Conservation (phyloP, 2,888 invertebrate species). For the Antheraea assamensis region DNA sequence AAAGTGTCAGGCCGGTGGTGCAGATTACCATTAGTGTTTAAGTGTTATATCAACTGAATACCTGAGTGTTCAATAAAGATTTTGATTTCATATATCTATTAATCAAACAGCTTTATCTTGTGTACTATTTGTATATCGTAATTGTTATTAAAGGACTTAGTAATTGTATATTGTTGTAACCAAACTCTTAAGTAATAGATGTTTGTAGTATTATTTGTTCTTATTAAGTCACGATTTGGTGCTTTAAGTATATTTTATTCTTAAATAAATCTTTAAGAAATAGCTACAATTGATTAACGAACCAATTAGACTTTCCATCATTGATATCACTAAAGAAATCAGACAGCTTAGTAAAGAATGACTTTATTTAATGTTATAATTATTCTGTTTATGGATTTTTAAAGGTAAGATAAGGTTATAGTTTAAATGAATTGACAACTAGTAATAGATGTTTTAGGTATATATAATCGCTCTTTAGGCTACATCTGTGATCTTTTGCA, state of each 20-base stretch:
- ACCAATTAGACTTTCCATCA: too few species aligned
- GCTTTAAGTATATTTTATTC: not conserved
- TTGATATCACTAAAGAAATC: not conserved
- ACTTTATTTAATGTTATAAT: not conserved
- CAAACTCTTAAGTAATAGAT: not conserved
- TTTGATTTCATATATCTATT: slow-evolving; percentile 22
- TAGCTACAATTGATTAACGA: too few species aligned
- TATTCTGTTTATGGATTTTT: not conserved
- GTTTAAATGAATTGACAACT: not conserved
- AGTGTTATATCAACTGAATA: slow-evolving; percentile 55
- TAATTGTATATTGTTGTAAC: not conserved
- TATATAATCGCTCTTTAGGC: slow-evolving; percentile 69
- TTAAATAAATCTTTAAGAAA: not conserved
- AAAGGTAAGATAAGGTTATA: not conserved
- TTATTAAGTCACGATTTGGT: not conserved
- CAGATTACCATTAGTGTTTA: slow-evolving; percentile 78
- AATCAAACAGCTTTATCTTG: not conserved
- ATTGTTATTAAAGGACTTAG: not conserved
- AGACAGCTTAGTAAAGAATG: not conserved
- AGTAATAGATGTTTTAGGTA: slow-evolving; percentile 25
- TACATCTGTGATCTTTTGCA: slow-evolving; percentile 75
- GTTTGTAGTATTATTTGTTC: not conserved
- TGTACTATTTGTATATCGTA: not conserved
- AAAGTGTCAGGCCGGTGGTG: slow-evolving; percentile 76
- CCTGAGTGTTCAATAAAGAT: slow-evolving; percentile 67